Evolutionary conservation across 2,888 invertebrate species (phyloP).

Genomic region (Apotomis capreana): DNA sequence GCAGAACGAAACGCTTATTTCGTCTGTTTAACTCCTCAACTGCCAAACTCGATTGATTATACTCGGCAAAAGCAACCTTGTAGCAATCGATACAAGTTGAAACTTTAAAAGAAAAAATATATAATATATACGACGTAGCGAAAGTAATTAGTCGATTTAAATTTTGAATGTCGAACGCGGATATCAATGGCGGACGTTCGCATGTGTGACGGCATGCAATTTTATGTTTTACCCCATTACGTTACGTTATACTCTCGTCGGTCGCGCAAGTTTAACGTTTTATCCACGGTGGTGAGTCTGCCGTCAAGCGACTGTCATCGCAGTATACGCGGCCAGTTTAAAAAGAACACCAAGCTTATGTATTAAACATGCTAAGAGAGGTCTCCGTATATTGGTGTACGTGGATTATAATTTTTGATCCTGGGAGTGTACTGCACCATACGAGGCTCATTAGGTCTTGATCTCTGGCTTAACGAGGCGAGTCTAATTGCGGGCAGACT

Average conservation of each 20-base stretch:
- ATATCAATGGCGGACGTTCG: slow-evolving; percentile 42
- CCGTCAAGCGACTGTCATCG: slow-evolving; percentile 68
- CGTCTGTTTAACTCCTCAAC: neutral
- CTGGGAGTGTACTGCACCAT: slow-evolving; percentile 74
- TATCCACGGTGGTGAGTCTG: slow-evolving; percentile 59
- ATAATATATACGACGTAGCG: neutral
- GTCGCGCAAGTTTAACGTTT: slow-evolving; percentile 52
- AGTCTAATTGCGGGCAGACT: slow-evolving; percentile 70
- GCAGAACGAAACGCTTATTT: slow-evolving; percentile 45
- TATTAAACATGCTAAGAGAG: slow-evolving; percentile 34
- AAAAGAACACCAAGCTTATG: slow-evolving; percentile 44
- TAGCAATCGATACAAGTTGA: neutral
- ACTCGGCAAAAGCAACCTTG: neutral
- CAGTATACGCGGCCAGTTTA: slow-evolving; percentile 48
- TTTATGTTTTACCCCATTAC: slow-evolving; percentile 47
- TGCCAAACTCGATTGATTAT: neutral
- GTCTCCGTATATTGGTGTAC: slow-evolving; percentile 54
- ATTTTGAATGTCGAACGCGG: slow-evolving; percentile 65
- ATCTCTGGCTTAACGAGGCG: slow-evolving; percentile 76
- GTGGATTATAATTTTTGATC: slow-evolving; percentile 75
- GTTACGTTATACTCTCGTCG: slow-evolving; percentile 50
- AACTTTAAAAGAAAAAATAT: neutral
- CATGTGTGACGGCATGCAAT: slow-evolving; percentile 46
- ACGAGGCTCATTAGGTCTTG: slow-evolving; percentile 79
- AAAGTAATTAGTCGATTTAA: slow-evolving; percentile 39